Conservation (phyloP, 2,888 invertebrate genomes). For the Drosophila nigricruria region DNA sequence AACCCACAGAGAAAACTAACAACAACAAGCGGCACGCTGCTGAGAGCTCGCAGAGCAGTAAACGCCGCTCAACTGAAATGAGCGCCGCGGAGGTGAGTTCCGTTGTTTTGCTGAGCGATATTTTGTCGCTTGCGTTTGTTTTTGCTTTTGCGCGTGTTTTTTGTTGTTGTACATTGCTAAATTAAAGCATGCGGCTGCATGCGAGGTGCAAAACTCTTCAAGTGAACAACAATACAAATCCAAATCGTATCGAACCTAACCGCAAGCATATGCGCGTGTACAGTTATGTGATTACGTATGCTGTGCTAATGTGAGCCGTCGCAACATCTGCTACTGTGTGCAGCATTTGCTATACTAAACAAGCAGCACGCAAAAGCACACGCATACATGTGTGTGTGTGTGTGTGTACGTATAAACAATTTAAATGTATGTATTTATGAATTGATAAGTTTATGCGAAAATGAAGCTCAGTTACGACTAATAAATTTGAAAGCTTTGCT, state of each 20-base stretch:
- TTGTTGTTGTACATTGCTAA: conserved; percentile 19
- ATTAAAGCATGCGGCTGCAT: conserved; percentile 1
- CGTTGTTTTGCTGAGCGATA: neutral
- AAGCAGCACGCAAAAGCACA: neutral
- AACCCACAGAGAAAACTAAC: conserved; percentile 1
- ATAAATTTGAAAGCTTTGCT: neutral
- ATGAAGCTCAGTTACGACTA: neutral
- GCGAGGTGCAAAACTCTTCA: neutral
- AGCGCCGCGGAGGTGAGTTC: conserved; percentile 65
- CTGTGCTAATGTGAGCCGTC: neutral
- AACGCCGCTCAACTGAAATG: conserved; percentile 39
- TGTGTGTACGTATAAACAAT: neutral
- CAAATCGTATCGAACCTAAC: conserved; percentile 2
- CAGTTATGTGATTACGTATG: conserved; percentile 17
- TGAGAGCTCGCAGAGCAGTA: conserved; percentile 10
- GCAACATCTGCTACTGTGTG: conserved; percentile 13
- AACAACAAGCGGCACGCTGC: conserved; percentile 13
- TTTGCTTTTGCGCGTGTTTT: neutral
- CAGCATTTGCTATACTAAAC: conserved; percentile 4
- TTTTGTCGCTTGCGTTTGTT: neutral
- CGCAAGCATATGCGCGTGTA: neutral
- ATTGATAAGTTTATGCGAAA: neutral
- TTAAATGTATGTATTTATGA: neutral
- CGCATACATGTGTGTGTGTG: neutral
- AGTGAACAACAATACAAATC: conserved; percentile 11